Percentiles rank a stretch among this genome's conserved stretches.
Conservation (phyloP, 2,888 invertebrate genomes). For the Onthophagus sagittarius region DNA sequence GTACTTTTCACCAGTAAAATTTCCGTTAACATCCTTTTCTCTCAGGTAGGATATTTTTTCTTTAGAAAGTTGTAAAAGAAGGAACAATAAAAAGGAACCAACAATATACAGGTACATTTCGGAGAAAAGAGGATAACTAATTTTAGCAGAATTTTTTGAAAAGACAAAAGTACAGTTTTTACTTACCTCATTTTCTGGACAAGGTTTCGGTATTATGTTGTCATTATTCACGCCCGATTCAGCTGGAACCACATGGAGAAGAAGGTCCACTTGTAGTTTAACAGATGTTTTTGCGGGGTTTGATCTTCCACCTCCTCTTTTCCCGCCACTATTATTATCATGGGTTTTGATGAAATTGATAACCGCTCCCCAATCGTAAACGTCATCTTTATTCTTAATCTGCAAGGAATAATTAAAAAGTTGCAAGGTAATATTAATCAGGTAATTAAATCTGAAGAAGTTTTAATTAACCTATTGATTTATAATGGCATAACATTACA, state of each 20-base stretch:
- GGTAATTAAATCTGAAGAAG: neutral
- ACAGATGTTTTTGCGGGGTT: constrained; percentile 57
- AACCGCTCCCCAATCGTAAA: constrained; percentile 96
- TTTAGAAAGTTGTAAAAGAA: too few relatives aligned
- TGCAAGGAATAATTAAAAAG: constrained; percentile 40
- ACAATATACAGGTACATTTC: neutral
- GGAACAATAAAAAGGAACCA: neutral
- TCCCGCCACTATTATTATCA: constrained; percentile 29
- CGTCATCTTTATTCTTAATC: constrained; percentile 77
- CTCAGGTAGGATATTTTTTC: neutral
- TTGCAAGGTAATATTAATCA: neutral
- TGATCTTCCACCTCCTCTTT: constrained; percentile 40
- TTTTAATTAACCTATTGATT: neutral
- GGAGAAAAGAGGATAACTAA: neutral
- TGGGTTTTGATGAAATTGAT: constrained; percentile 73
- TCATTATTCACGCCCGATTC: constrained; percentile 47
- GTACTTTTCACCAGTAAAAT: too few relatives aligned
- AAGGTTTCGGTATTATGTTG: constrained; percentile 64
- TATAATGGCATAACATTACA: too few relatives aligned
- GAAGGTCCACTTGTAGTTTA: constrained; percentile 75
- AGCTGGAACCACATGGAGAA: constrained; percentile 74
- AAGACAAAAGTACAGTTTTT: neutral
- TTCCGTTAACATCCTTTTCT: too few relatives aligned
- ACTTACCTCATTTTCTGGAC: constrained; percentile 59
- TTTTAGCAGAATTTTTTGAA: neutral